These are phyloP conservation scores for Drosophila miranda DNA, from an alignment of 1,140 invertebrate species.

Conservation along the genomic window DNA sequence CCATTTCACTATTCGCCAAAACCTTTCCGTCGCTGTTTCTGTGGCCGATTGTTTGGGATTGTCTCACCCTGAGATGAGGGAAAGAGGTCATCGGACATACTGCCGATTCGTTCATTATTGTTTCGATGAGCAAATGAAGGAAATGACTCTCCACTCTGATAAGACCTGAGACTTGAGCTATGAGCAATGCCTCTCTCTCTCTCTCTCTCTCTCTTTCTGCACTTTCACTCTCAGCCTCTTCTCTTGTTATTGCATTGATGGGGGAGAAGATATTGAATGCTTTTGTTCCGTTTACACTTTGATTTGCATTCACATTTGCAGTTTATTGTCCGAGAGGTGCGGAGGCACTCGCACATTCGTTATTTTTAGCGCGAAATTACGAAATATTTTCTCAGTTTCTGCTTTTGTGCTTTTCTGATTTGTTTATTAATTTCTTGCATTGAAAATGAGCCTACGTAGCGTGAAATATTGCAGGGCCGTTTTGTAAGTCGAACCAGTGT, in stretches of 20 bases:
- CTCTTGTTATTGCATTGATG: constrained; percentile 39
- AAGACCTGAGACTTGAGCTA: constrained; percentile 4
- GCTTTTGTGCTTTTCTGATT: constrained; percentile 7
- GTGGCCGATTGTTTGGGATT: constrained; percentile 20
- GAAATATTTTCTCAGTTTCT: constrained; percentile 15
- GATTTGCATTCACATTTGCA: constrained; percentile 37
- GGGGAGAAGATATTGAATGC: background rate
- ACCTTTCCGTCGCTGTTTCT: background rate
- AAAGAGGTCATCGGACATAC: no score
- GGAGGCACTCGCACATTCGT: no score
- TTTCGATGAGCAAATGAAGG: constrained; percentile 30
- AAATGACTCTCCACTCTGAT: constrained; percentile 26
- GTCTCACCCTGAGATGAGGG: constrained; percentile 12
- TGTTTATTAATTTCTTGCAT: constrained; percentile 20
- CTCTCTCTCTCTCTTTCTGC: background rate
- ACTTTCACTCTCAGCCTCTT: constrained; percentile 38
- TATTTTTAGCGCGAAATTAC: constrained; percentile 45
- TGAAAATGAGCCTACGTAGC: constrained; percentile 45
- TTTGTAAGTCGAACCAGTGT: constrained; percentile 47
- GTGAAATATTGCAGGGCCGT: constrained; percentile 36
- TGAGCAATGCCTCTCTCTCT: background rate
- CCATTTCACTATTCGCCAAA: constrained; percentile 10
- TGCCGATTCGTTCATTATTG: background rate
- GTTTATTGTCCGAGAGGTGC: constrained; percentile 25
- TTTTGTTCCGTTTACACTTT: constrained; percentile 32